Evolutionary conservation across 2,888 invertebrate species (phyloP), one percentile per base, ranked within the genome.

Genomic region (Kryphioiulus occultus): DNA sequence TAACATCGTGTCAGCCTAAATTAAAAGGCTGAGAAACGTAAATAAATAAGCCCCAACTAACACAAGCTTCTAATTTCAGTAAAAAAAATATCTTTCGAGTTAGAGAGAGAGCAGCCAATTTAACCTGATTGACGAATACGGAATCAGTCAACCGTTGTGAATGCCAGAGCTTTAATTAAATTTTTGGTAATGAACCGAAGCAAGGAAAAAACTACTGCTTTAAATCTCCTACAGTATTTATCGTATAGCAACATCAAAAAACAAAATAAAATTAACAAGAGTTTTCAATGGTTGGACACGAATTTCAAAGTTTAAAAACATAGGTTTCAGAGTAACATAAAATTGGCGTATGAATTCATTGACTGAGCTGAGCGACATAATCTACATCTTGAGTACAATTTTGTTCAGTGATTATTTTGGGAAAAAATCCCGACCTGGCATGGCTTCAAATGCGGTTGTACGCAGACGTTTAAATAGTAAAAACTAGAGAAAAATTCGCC

Each of bases 381-480:
- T 12, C n/a, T 1, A 22, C 68, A 68, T 68, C 10, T 26, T 22
- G 68, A 9, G 10, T 26, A 26, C 22, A 68, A 68, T 68, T 26
- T 68, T 68, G 35, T 59, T 68, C 26, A 1, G n/a, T 12, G 68
- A 68, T 68, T 68, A 68, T 68, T 68, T 68, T 26, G 22, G 68
- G 68, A 68, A 26, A 68, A n/a, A 26, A n/a, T 26, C 26, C 68
- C 26, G 26, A n/a, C 26, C 68, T 68, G 68, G 68, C 68, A 68
- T 26, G n/a, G 68, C 26, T 9, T 68, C 68, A 68, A 68, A 68
- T 68, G 68, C 68, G 68, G 68, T 68, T 68, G 68, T 68, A 68
- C 68, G 68, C 68, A 68, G 10, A 26, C 68, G 26, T 68, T 26
- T 68, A 68, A 68, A 68, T 68, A 68, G 59, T n/a, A 22, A 47